These are phyloP conservation scores for Actenoides hombroni DNA, from an alignment of 2,113 vertebrate species.

Conservation along the genomic window DNA sequence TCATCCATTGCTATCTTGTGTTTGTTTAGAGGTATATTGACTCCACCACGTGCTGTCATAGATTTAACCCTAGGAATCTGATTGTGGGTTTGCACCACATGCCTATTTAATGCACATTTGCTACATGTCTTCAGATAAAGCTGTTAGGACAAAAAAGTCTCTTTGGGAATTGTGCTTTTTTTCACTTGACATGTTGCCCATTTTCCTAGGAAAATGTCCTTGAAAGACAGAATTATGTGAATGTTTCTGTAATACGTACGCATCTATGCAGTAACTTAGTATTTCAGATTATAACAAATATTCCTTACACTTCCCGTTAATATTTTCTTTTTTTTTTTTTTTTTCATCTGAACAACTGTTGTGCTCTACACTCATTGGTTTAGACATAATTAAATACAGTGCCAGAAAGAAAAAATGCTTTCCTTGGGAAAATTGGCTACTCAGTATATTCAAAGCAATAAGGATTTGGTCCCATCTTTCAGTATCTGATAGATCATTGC, in stretches of 20 bases:
- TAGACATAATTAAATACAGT: background rate
- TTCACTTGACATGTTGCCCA: background rate
- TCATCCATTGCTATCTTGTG: background rate
- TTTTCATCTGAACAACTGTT: constrained; percentile 16
- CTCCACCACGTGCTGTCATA: fast-evolving
- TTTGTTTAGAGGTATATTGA: background rate
- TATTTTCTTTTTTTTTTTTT: background rate
- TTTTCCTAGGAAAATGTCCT: constrained; percentile 5
- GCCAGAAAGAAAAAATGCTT: constrained; percentile 11
- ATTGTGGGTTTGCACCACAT: background rate
- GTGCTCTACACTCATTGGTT: constrained; percentile 26
- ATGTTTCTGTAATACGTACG: background rate
- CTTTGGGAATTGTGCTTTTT: background rate
- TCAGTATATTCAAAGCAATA: background rate
- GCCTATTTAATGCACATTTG: background rate
- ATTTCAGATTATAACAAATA: background rate
- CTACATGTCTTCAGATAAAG: background rate
- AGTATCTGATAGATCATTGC: background rate
- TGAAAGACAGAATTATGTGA: background rate
- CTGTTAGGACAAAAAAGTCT: fast-evolving
- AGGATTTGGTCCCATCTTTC: background rate
- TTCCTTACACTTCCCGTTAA: background rate
- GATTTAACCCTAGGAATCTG: background rate
- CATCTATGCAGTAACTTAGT: background rate
- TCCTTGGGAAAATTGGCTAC: background rate